Percentiles rank a stretch among this genome's conserved stretches.
These are phyloP conservation scores for Leptobrachium ailaonicum DNA, from an alignment of 2,113 vertebrate species.

Conservation along the genomic window DNA sequence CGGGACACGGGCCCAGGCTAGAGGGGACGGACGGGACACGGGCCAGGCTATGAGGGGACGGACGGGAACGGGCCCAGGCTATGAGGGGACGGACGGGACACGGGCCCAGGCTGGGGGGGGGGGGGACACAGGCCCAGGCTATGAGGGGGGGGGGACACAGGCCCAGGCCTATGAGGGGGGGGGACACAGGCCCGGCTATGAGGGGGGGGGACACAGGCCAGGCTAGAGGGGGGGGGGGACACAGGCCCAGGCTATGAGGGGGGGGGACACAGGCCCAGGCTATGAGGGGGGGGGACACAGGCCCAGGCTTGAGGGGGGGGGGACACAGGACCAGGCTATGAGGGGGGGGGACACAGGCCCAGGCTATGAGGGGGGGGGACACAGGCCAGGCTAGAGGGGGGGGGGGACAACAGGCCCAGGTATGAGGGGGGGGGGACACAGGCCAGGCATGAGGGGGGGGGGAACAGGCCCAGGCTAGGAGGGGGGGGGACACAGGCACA, in stretches of 20 bases:
- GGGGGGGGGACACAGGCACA: too few relatives aligned
- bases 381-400: too few relatives aligned
- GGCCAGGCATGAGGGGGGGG: too few relatives aligned
- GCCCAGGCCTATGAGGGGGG: constrained; percentile 53
- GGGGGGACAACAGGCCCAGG: too few relatives aligned
- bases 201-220: not conserved
- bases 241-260: too few relatives aligned
- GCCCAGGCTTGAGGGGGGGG: too few relatives aligned
- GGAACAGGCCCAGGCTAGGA: too few relatives aligned
- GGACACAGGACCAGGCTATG: too few relatives aligned
- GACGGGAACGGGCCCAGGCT: constrained; percentile 52
- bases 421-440: too few relatives aligned
- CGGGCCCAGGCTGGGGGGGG: not conserved
- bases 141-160: constrained; percentile 39
- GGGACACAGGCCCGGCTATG: not conserved
- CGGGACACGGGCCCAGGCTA: not conserved
- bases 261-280: not conserved
- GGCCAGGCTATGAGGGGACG: constrained; percentile 12
- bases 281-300: not conserved
- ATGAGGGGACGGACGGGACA: not conserved
- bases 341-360: too few relatives aligned
- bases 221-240: not conserved
- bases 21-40: not conserved
- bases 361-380: too few relatives aligned
- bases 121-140: not conserved